phyloP scores from a whole-genome alignment of 2,113 vertebrate species.

The Origma solitaria region DNA sequence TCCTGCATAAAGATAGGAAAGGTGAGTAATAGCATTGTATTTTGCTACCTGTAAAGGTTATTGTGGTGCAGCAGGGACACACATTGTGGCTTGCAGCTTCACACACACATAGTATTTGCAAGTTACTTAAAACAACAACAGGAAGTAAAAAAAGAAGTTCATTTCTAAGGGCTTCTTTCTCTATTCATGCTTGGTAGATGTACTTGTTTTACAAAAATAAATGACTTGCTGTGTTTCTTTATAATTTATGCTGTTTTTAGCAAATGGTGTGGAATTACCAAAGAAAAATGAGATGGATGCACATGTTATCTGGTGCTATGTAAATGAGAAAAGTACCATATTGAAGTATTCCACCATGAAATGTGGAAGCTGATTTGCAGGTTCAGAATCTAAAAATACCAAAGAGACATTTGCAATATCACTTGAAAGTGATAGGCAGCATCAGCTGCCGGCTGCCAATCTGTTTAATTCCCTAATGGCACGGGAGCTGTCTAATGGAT shows the following conservation, averaged over 20 bases:
- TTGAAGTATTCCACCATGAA: neutral
- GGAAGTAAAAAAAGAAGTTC: neutral
- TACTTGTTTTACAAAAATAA: neutral
- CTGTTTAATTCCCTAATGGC: neutral
- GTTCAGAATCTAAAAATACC: neutral
- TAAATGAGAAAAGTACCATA: neutral
- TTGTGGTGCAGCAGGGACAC: neutral
- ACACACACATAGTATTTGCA: neutral
- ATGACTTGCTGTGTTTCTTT: neutral
- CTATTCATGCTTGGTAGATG: neutral
- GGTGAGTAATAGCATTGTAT: conserved; percentile 71
- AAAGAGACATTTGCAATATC: neutral
- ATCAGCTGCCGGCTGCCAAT: neutral
- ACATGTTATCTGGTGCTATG: neutral
- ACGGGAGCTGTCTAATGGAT: neutral
- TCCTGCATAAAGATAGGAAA: conserved; percentile 94
- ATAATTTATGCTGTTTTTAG: neutral
- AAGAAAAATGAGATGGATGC: neutral
- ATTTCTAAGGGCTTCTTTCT: neutral
- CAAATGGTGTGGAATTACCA: neutral
- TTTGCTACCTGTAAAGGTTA: neutral
- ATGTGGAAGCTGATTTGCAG: neutral
- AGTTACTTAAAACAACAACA: neutral
- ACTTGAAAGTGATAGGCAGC: neutral
- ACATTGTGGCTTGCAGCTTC: neutral